Evolutionary conservation across 2,888 invertebrate species (phyloP).

Genomic region (Glaucopsyche alexis): DNA sequence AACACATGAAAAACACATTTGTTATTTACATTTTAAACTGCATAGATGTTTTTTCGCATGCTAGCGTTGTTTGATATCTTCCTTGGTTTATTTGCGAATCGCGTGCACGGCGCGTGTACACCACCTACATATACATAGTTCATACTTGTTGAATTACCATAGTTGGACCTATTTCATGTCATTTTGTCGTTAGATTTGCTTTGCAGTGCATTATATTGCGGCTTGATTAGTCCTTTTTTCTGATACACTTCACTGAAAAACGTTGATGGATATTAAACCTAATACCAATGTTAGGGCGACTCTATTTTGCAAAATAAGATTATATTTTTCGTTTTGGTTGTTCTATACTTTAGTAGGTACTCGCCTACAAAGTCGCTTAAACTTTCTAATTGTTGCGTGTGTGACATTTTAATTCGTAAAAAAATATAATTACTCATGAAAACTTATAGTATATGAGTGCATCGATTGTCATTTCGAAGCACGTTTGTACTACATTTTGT

Average conservation of each 20-base stretch:
- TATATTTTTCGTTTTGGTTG: no score
- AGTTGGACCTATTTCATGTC: constrained; percentile 49
- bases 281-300: not conserved
- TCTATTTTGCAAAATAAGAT: no score
- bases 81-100: constrained; percentile 75
- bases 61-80: constrained; percentile 68
- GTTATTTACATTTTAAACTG: constrained; percentile 66
- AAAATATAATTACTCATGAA: not conserved
- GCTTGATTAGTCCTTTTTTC: constrained; percentile 3
- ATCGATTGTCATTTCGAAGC: constrained; percentile 41
- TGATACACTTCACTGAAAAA: not conserved
- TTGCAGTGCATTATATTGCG: constrained; percentile 36
- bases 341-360: no score
- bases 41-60: constrained; percentile 67
- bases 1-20: constrained; percentile 55
- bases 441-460: constrained; percentile 30
- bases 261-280: not conserved
- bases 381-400: no score
- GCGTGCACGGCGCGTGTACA: constrained; percentile 64
- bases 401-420: not conserved
- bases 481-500: constrained; percentile 43
- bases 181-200: constrained; percentile 40
- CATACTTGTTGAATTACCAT: constrained; percentile 66
- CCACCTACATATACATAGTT: constrained; percentile 41
- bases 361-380: no score